Evolutionary conservation across 2,888 invertebrate species (phyloP).

Genomic region (Odontothrips loti): DNA sequence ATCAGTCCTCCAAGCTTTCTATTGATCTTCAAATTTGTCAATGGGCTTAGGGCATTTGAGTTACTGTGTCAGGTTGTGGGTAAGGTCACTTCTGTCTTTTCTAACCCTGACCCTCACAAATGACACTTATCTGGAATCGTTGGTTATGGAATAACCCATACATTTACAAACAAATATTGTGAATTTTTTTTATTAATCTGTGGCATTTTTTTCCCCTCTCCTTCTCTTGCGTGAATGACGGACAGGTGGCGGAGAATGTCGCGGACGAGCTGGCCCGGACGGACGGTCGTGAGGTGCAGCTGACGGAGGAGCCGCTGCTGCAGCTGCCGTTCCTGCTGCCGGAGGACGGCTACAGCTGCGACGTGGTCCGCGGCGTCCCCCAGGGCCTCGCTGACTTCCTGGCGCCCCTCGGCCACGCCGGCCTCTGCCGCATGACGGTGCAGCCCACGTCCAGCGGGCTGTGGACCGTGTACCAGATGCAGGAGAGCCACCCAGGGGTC

Average conservation of each 20-base stretch:
- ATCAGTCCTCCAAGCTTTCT: background rate
- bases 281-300: slow-evolving; percentile 77
- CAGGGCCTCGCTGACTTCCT: slow-evolving; percentile 83
- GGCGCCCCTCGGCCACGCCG: slow-evolving; percentile 75
- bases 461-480: slow-evolving; percentile 83
- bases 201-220: slow-evolving; percentile 28
- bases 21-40: background rate
- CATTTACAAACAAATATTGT: no score
- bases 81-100: background rate
- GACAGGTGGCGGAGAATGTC: slow-evolving; percentile 74
- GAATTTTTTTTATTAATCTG: background rate
- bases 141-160: slow-evolving; percentile 12
- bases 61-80: slow-evolving; percentile 1
- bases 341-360: slow-evolving; percentile 96
- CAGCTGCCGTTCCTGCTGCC: slow-evolving; percentile 89
- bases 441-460: slow-evolving; percentile 87
- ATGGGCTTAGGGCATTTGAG: slow-evolving; percentile 8
- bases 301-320: slow-evolving; percentile 86
- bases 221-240: background rate
- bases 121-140: slow-evolving; percentile 35
- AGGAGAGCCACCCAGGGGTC: slow-evolving; percentile 11
- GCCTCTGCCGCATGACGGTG: slow-evolving; percentile 82
- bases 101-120: background rate
- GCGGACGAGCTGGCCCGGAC: slow-evolving; percentile 88
- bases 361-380: slow-evolving; percentile 90